phyloP scores from a whole-genome alignment of 2,888 invertebrate species.

The Scaptodrosophila latifasciaeformis region DNA sequence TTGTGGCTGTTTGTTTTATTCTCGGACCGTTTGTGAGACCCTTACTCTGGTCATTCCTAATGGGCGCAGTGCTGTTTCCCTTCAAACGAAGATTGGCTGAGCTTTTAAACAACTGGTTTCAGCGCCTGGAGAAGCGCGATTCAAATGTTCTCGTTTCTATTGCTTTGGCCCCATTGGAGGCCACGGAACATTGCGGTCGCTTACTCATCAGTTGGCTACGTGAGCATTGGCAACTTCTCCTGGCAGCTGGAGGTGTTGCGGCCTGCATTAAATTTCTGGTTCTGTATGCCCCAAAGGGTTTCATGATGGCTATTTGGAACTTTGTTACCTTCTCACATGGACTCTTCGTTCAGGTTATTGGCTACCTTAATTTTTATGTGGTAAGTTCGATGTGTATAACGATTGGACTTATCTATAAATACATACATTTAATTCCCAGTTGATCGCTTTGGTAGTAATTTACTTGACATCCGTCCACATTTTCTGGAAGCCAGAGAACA shows the following conservation, averaged over 20 bases:
- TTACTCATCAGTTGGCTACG: constrained; percentile 82
- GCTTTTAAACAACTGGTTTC: constrained; percentile 86
- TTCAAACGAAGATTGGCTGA: constrained; percentile 89
- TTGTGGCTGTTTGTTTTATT: constrained; percentile 85
- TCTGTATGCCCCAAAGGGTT: constrained; percentile 80
- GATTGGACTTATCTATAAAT: too few species aligned
- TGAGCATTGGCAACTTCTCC: constrained; percentile 80
- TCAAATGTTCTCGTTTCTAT: constrained; percentile 80
- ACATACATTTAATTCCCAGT: constrained; percentile 77
- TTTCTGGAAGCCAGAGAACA: constrained; percentile 85
- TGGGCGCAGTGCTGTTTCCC: constrained; percentile 98
- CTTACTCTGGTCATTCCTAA: constrained; percentile 94
- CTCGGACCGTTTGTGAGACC: constrained; percentile 95
- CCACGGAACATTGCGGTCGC: constrained; percentile 85
- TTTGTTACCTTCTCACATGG: constrained; percentile 70
- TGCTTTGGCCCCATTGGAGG: constrained; percentile 83
- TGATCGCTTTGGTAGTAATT: constrained; percentile 80
- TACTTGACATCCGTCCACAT: constrained; percentile 84
- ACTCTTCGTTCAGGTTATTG: constrained; percentile 69
- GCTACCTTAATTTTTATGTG: constrained; percentile 70
- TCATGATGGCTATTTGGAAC: constrained; percentile 77
- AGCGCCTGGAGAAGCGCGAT: constrained; percentile 80
- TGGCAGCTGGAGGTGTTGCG: constrained; percentile 73
- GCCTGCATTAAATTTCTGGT: constrained; percentile 66
- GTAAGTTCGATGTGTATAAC: constrained; percentile 42